phyloP scores from a whole-genome alignment of 2,797 vertebrate species.

The Chaetophractus vellerosus region DNA sequence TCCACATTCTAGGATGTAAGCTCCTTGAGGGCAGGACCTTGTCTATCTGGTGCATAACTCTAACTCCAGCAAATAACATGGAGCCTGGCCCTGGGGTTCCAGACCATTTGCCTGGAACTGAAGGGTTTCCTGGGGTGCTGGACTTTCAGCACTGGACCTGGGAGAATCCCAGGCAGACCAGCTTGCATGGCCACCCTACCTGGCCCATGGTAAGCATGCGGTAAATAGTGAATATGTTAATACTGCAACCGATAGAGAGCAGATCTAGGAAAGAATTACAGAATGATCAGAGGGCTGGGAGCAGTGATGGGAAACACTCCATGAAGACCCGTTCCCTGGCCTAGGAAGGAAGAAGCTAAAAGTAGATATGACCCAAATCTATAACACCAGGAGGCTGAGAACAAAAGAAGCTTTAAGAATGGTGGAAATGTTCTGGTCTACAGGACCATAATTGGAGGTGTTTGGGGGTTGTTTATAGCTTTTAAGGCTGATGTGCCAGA shows the following conservation, averaged over 20 bases:
- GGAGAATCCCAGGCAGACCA: neutral
- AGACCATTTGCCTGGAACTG: neutral
- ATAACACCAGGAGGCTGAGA: neutral
- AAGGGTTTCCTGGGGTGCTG: neutral
- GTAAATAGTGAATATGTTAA: neutral
- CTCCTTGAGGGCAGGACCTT: neutral
- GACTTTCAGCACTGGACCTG: neutral
- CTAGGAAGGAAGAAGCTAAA: neutral
- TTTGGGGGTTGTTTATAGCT: neutral
- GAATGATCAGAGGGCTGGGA: neutral
- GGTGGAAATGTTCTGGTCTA: neutral
- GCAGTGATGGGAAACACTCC: fast-evolving
- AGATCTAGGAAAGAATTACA: neutral
- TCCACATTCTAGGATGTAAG: neutral
- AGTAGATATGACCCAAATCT: neutral
- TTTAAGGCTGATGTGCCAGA: neutral
- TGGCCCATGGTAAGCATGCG: neutral
- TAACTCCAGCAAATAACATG: neutral
- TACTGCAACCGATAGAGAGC: neutral
- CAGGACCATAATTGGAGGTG: neutral
- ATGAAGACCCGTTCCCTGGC: neutral
- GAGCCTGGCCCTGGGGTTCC: neutral
- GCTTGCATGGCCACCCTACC: neutral
- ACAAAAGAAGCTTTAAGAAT: neutral
- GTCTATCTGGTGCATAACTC: neutral